phyloP scores from a whole-genome alignment of 2,888 invertebrate species.

The Drosophila cognata region DNA sequence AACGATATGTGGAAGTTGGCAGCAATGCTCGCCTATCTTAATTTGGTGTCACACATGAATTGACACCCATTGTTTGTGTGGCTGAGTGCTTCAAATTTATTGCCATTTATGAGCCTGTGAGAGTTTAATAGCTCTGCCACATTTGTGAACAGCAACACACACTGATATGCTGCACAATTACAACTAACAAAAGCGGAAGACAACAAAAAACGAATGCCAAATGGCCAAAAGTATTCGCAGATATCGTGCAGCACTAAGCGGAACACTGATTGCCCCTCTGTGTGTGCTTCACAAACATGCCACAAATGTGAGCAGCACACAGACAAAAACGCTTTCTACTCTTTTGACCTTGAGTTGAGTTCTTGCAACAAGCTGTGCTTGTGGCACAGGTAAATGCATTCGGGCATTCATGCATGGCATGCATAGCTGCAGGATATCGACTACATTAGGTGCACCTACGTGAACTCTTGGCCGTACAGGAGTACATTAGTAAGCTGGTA shows the following conservation, averaged over 20 bases:
- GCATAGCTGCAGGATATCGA: constrained; percentile 9
- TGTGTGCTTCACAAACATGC: constrained; percentile 26
- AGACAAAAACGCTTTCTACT: background rate
- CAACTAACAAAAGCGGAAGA: constrained; percentile 29
- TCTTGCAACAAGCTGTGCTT: constrained; percentile 29
- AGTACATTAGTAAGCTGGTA: constrained; percentile 18
- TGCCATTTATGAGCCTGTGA: constrained; percentile 41
- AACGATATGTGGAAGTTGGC: constrained; percentile 59
- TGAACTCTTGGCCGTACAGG: background rate
- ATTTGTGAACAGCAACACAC: constrained; percentile 38
- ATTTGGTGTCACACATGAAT: constrained; percentile 74
- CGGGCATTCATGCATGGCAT: background rate
- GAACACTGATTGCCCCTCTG: constrained; percentile 37
- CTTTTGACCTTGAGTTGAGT: constrained; percentile 56
- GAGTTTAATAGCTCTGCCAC: constrained; percentile 50
- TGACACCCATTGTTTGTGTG: constrained; percentile 59
- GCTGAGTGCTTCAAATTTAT: constrained; percentile 42
- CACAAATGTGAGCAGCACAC: background rate
- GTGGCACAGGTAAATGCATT: constrained; percentile 2
- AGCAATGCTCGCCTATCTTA: constrained; percentile 71
- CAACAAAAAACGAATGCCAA: constrained; percentile 13
- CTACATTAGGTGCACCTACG: constrained; percentile 41
- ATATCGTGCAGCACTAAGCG: constrained; percentile 36
- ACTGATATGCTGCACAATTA: constrained; percentile 70
- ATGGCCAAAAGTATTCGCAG: constrained; percentile 22